Base-by-base conservation (phyloP, 2,888 invertebrate species). In the Conistra vaccinii region DNA sequence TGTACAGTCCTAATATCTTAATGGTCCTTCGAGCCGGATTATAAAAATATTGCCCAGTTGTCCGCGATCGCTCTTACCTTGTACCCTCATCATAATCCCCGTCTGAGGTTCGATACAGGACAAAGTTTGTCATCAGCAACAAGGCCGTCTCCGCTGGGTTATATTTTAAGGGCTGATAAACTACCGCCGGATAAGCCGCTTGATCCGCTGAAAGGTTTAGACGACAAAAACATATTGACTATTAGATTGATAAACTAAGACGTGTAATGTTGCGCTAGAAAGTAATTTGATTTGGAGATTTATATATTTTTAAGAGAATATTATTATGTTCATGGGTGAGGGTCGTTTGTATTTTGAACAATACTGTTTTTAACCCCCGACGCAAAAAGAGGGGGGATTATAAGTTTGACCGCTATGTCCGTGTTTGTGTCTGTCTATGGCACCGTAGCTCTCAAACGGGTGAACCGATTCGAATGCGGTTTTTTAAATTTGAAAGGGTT, bases 51-150 rank as follows among this genome's bases (percentile, higher is more conserved):
- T 55, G 10, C 42, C 42, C 10, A 42, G 26, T 67, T 23, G 9
- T 20, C 29, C 85, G 84, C 85, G 80, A n/a, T 35, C 39, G 65
- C 84, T 71, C 58, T 12, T 80, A 0, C 20, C 74, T 87, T 86
- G 61, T 0, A 62, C 78, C 84, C 42, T 61, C 45, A n/a, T 39
- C 61, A 35, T 80, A 84, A 87, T 86, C 84, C 82, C 68, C 69
- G 84, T 85, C 86, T 82, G 87, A 79, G 88, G 88, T 90, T 88
- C 91, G 84, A 90, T 89, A 89, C 87, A 87, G 85, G 78, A 86
- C 87, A 88, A 91, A 92, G 89, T 92, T 92, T 91, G 91, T 90
- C 90, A 92, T 92, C 91, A 86, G 87, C 85, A 76, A 73, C 84
- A 85, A 81, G 72, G 76, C 48, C 76, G 83, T 80, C 72, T 78